Base-by-base conservation (phyloP, 2,888 invertebrate species). In the Tetrapedia diversipes region DNA sequence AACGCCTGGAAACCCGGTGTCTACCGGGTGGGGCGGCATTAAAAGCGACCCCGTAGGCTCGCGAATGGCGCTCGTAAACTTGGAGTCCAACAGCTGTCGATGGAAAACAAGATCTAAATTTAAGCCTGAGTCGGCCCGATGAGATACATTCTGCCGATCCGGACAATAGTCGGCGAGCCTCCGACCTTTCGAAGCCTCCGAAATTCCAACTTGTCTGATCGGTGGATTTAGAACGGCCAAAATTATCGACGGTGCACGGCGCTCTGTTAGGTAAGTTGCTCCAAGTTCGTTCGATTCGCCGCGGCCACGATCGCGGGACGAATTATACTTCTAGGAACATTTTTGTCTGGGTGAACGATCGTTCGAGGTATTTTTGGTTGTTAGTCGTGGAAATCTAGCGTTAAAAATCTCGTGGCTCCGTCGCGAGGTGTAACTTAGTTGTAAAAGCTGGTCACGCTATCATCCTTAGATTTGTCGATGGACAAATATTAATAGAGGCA, bases 81-180 rank as follows among this genome's bases (percentile, higher is more conserved):
- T 80, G 86, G 86, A 83, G 24, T 69, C 84, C 84, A 89, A 87
- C 90, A 89, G 89, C 90, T 91, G 90, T 90, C 89, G 90, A 90
- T 90, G 87, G 88, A 87, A 89, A 90, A 89, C 88, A 86, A 81
- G 83, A 82, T 87, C 90, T 91, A 91, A 88, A 88, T 88, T 89
- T 91, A 91, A 88, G 56, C 69, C 79, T 77, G 73, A 73, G 80
- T 49, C n/a, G 29, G 49, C 29, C 24, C 32, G 73, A 56, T 61
- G 24, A 37, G 71, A 60, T 41, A 34, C 73, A 74, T 78, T 49
- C 71, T 32, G 67, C 19, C 54, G 51, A 41, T 69, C 53, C 79
- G 71, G 74, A 83, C 80, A 83, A 83, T 83, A 65, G 73, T 34
- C 57, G 64, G 32, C 24, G 37, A 43, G 49, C 49, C 60, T 75